Conservation (phyloP, 2,113 vertebrate genomes). For the Pelobates fuscus region DNA sequence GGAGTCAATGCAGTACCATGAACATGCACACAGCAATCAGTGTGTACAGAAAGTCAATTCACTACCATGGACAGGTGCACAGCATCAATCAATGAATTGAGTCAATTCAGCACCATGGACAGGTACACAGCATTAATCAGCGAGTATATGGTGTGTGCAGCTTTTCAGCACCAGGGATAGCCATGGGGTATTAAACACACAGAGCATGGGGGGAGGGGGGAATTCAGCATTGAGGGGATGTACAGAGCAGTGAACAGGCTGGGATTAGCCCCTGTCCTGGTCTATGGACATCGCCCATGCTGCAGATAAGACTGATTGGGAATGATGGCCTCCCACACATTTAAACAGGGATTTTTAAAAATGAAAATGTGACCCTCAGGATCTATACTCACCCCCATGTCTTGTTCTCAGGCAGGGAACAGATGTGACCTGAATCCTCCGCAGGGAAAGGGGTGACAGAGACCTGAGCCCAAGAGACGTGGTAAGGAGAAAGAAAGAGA, state of each 20-base stretch:
- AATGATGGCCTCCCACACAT: background rate
- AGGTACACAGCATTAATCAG: background rate
- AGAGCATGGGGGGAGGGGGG: too few relatives aligned
- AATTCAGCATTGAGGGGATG: background rate
- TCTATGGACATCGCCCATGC: background rate
- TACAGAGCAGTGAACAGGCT: background rate
- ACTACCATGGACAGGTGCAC: background rate
- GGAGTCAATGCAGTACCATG: too few relatives aligned
- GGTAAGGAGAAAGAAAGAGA: constrained; percentile 37
- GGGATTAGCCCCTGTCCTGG: background rate
- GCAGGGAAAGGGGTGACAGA: constrained; percentile 1
- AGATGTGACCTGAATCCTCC: constrained; percentile 23
- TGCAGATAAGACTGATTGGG: background rate
- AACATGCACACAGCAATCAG: too few relatives aligned
- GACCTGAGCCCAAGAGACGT: constrained; percentile 23
- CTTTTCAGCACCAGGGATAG: background rate
- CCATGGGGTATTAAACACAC: background rate
- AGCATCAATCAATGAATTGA: too few relatives aligned
- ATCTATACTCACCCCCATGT: constrained; percentile 41
- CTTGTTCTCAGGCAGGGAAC: constrained; percentile 9
- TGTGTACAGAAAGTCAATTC: too few relatives aligned
- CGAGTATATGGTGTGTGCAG: background rate
- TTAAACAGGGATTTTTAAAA: background rate
- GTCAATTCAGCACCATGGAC: background rate
- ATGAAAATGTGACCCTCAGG: background rate